A percentile compares a stretch with the other conserved stretches of the same genome.
Evolutionary conservation across 2,888 invertebrate species (phyloP).

Genomic region (Sinotaia quadrata): DNA sequence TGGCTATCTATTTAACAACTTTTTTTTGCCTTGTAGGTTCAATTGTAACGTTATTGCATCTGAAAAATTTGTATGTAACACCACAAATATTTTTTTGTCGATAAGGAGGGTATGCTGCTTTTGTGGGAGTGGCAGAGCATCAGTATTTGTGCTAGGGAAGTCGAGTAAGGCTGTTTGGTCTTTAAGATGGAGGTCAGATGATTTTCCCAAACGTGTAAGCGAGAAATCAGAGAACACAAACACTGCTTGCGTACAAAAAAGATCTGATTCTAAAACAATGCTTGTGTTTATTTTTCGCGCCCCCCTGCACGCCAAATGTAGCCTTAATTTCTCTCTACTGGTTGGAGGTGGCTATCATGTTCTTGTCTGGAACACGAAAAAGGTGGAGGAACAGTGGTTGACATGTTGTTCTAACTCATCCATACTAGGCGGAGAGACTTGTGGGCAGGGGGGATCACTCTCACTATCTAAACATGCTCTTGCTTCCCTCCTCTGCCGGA

Average conservation of each 20-base stretch:
- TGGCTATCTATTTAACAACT: too few species aligned
- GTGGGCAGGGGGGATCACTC: constrained; percentile 17
- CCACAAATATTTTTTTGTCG: too few species aligned
- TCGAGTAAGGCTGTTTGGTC: too few species aligned
- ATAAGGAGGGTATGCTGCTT: too few species aligned
- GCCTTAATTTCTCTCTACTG: constrained; percentile 18
- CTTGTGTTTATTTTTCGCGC: not conserved
- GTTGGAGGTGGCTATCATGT: not conserved
- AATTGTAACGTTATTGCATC: too few species aligned
- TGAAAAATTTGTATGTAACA: too few species aligned
- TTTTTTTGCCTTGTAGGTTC: too few species aligned
- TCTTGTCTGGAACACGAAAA: not conserved
- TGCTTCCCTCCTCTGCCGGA: constrained; percentile 12
- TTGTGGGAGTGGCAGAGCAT: too few species aligned
- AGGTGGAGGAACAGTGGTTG: not conserved
- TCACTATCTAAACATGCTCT: constrained; percentile 16
- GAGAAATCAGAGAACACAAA: constrained; percentile 1
- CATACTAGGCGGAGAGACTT: not conserved
- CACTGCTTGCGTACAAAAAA: not conserved
- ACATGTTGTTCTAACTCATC: constrained; percentile 12
- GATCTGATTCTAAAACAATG: constrained; percentile 13
- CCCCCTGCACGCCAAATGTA: constrained; percentile 13
- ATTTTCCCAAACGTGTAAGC: constrained; percentile 1
- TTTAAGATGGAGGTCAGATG: too few species aligned
- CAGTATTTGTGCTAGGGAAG: too few species aligned